Base-by-base conservation (phyloP, 1,140 invertebrate genomes). In the Drosophila malerkotliana region DNA sequence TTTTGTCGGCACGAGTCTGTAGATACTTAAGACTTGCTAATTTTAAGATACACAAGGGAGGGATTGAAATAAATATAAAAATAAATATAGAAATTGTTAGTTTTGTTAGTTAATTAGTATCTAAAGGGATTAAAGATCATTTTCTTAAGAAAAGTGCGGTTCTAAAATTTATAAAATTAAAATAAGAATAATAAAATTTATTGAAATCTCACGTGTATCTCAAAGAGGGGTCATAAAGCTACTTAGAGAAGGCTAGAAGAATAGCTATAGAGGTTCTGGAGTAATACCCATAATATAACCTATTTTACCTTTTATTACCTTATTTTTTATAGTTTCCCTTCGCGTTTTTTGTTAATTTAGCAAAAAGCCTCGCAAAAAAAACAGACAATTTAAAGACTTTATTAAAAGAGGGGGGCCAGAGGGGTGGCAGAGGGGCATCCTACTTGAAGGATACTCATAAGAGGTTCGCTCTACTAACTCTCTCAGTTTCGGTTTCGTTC, bases 301-400 rank as follows among this genome's bases (percentile, higher is more conserved):
- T 9, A 62, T 47, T 69, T 69, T 49, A 49, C 30, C 47, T 55
- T 66, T 63, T 44, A 18, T 47, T 47, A 4, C 9, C 10, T 60
- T 45, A 12, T 37, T 32, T 52, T 83, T 85, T 84, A 79, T 84
- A 79, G 80, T 84, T 83, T 68, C 76, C 47, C 58, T 60, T 76
- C 12, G 51, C 68, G 57, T 49, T 76, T 64, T 84, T 75, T 83
- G 57, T 81, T 87, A 81, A 85, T 85, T 85, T 87, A 71, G 82
- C 82, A 87, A 85, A 85, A 81, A 85, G 82, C 82, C 75, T 85
- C 75, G 68, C 69, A 61, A 85, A 85, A 85, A 82, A 74, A 69
- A 59, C 78, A 72, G 57, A 84, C 82, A 85, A 81, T 81, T 85
- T 78, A 78, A 78, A 56, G 73, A 84, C 77, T 84, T 85, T 67